Percentiles rank a stretch among this genome's conserved stretches.
Conservation (phyloP, 2,888 invertebrate genomes). For the Criorhina ranunculi region DNA sequence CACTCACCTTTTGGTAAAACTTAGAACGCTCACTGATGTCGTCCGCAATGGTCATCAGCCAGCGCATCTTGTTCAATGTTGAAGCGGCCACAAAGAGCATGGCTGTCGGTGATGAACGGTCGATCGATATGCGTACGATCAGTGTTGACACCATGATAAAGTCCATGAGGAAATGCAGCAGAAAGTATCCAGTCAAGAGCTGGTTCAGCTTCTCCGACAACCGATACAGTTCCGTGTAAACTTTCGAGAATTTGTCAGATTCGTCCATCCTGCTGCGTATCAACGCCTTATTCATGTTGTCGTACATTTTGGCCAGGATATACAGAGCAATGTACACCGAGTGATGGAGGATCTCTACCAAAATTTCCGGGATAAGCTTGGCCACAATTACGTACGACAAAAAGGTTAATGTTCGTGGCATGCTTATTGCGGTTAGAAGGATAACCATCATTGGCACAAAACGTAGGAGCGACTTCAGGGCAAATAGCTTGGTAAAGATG, state of each 20-base stretch:
- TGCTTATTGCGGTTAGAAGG: not conserved
- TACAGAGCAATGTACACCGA: constrained; percentile 34
- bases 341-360: constrained; percentile 39
- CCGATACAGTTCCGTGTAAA: constrained; percentile 14
- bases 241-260: not conserved
- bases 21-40: constrained; percentile 24
- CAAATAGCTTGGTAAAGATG: not conserved
- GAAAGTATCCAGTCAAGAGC: constrained; percentile 22
- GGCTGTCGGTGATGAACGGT: not conserved
- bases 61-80: constrained; percentile 29
- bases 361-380: constrained; percentile 13
- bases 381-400: not conserved
- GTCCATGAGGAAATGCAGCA: constrained; percentile 20
- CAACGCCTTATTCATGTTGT: constrained; percentile 21
- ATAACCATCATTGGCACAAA: constrained; percentile 9
- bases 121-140: not conserved
- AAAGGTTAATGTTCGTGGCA: not conserved
- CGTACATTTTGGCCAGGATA: constrained; percentile 26
- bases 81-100: constrained; percentile 2
- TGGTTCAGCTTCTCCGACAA: constrained; percentile 8
- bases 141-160: not conserved
- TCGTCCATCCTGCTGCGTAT: not conserved
- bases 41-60: constrained; percentile 19
- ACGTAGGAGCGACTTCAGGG: not conserved
- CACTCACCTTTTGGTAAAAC: constrained; percentile 24